Conservation (phyloP, 2,113 vertebrate genomes). For the Nothobranchius furzeri region DNA sequence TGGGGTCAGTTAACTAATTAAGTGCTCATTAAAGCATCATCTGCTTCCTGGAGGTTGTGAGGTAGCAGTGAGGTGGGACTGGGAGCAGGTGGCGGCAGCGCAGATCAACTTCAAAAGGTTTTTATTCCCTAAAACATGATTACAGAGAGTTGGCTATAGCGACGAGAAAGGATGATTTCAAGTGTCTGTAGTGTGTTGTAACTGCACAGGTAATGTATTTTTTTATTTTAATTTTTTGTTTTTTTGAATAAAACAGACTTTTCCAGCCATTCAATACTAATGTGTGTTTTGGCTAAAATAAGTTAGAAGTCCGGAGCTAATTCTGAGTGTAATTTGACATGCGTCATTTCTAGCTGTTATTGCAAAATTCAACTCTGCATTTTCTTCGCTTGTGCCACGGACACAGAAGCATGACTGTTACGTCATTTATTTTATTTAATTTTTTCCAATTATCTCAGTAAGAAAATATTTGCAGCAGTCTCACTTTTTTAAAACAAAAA, state of each 20-base stretch:
- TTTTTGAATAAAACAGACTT: background rate
- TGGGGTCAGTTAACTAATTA: slow-evolving; percentile 76
- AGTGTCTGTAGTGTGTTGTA: slow-evolving; percentile 7
- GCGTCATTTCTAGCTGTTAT: background rate
- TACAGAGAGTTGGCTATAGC: slow-evolving; percentile 9
- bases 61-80: slow-evolving; percentile 36
- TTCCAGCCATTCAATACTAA: background rate
- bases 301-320: background rate
- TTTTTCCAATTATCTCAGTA: no score
- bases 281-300: background rate
- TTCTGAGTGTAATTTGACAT: background rate
- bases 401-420: background rate
- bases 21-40: slow-evolving; percentile 73
- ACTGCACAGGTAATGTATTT: background rate
- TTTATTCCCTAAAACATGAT: slow-evolving; percentile 42
- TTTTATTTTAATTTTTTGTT: no score
- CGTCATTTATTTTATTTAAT: no score
- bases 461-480: no score
- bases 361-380: background rate
- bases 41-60: slow-evolving; percentile 54
- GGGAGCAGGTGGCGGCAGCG: slow-evolving; percentile 46
- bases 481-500: no score
- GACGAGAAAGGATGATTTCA: slow-evolving; percentile 18
- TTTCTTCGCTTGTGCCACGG: background rate
- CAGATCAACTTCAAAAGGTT: slow-evolving; percentile 53